A percentile compares a stretch with the other conserved stretches of the same genome.
Conservation (phyloP, 2,113 vertebrate genomes). For the Camarhynchus parvulus region DNA sequence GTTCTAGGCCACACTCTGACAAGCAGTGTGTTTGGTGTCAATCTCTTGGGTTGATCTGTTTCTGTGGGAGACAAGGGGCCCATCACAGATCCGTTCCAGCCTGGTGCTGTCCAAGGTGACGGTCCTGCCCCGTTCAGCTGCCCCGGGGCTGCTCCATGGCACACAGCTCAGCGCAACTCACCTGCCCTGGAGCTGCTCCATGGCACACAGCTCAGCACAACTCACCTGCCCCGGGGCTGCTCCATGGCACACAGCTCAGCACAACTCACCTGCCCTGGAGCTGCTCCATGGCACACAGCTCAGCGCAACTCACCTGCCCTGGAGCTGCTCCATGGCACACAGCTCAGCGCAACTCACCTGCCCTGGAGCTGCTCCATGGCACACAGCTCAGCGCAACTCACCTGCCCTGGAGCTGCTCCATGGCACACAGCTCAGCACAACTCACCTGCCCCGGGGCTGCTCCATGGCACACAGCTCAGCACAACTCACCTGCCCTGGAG, state of each 20-base stretch:
- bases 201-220: fast-evolving
- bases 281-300: neutral
- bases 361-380: neutral
- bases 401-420: neutral
- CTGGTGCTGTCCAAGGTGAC: slow-evolving; percentile 61
- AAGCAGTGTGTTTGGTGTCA: neutral
- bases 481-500: neutral
- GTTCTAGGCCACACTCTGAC: neutral
- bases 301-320: neutral
- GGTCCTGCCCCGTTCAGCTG: fast-evolving
- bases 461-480: neutral
- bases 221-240: too few relatives aligned
- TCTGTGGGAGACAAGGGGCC: neutral
- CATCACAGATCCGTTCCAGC: neutral
- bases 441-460: too few relatives aligned
- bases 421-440: fast-evolving
- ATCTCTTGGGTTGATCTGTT: neutral
- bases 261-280: neutral
- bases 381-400: neutral
- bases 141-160: neutral
- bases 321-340: neutral
- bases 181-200: neutral
- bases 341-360: neutral
- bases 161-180: neutral
- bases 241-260: neutral